phyloP scores from a whole-genome alignment of 1,140 invertebrate genomes.

The Atta texana region DNA sequence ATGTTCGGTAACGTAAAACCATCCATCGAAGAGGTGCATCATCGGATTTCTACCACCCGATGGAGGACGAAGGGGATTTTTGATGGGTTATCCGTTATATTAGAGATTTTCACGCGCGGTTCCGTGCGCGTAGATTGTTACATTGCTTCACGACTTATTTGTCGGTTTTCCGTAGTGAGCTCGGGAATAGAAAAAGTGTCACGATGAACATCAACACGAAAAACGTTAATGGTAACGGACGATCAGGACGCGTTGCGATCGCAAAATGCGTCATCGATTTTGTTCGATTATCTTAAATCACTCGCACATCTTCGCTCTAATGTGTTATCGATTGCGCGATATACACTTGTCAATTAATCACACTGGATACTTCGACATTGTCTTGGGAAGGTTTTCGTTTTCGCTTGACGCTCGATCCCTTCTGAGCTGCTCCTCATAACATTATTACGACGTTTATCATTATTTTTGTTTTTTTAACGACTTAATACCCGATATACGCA shows the following conservation, averaged over 20 bases:
- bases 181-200: slow-evolving; percentile 69
- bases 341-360: slow-evolving; percentile 47
- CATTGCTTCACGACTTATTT: slow-evolving; percentile 20
- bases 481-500: slow-evolving; percentile 70
- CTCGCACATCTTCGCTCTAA: slow-evolving; percentile 26
- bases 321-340: slow-evolving; percentile 20
- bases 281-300: slow-evolving; percentile 45
- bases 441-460: slow-evolving; percentile 64
- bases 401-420: slow-evolving; percentile 60
- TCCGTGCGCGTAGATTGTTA: slow-evolving; percentile 19
- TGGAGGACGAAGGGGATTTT: slow-evolving; percentile 4
- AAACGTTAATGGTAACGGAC: slow-evolving; percentile 67
- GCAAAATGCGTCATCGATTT: slow-evolving; percentile 9
- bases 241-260: slow-evolving; percentile 47
- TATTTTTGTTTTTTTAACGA: slow-evolving; percentile 68
- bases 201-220: slow-evolving; percentile 73
- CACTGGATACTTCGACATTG: slow-evolving; percentile 34
- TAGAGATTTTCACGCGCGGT: slow-evolving; percentile 11
- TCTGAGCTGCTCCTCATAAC: slow-evolving; percentile 36
- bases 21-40: slow-evolving; percentile 33
- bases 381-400: slow-evolving; percentile 38
- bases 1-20: not conserved
- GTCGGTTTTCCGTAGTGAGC: slow-evolving; percentile 13
- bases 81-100: slow-evolving; percentile 4
- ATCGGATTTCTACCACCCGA: not conserved